Evolutionary conservation across 1,140 invertebrate genomes (phyloP).

Genomic region (Tetramorium alpestre): DNA sequence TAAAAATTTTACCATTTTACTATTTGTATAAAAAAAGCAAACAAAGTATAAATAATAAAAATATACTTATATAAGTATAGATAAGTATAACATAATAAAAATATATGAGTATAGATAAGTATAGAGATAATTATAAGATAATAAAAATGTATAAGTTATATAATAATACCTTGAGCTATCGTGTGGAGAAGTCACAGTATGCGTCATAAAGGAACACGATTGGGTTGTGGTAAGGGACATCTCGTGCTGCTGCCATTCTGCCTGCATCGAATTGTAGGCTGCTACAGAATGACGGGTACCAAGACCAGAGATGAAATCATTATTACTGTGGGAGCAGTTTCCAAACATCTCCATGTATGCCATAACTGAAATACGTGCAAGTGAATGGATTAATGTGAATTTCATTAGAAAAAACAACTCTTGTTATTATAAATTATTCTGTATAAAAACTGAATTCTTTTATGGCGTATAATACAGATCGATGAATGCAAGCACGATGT

Average conservation of each 20-base stretch:
- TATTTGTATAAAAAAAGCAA: neutral
- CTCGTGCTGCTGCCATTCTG: slow-evolving; percentile 89
- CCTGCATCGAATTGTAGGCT: slow-evolving; percentile 90
- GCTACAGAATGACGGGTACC: slow-evolving; percentile 92
- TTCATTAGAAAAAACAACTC: neutral
- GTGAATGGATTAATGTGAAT: slow-evolving; percentile 35
- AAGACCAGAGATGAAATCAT: slow-evolving; percentile 89
- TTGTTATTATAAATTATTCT: slow-evolving; percentile 54
- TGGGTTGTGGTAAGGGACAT: slow-evolving; percentile 87
- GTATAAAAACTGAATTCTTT: slow-evolving; percentile 51
- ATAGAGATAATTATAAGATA: neutral
- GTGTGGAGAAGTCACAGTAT: slow-evolving; percentile 83
- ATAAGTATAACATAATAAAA: too few relatives aligned
- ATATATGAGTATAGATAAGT: too few relatives aligned
- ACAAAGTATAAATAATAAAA: too few relatives aligned
- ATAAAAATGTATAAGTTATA: neutral
- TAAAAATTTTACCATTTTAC: neutral
- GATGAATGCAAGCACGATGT: slow-evolving; percentile 65
- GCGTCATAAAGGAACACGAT: slow-evolving; percentile 87
- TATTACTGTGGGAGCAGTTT: slow-evolving; percentile 92
- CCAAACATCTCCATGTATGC: slow-evolving; percentile 98
- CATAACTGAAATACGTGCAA: slow-evolving; percentile 90
- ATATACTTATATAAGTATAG: too few relatives aligned
- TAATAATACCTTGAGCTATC: slow-evolving; percentile 81
- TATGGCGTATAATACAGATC: slow-evolving; percentile 54